A percentile compares a stretch with the other conserved stretches of the same genome.
phyloP scores from a whole-genome alignment of 2,113 vertebrate species.

The Onychostruthus taczanowskii region DNA sequence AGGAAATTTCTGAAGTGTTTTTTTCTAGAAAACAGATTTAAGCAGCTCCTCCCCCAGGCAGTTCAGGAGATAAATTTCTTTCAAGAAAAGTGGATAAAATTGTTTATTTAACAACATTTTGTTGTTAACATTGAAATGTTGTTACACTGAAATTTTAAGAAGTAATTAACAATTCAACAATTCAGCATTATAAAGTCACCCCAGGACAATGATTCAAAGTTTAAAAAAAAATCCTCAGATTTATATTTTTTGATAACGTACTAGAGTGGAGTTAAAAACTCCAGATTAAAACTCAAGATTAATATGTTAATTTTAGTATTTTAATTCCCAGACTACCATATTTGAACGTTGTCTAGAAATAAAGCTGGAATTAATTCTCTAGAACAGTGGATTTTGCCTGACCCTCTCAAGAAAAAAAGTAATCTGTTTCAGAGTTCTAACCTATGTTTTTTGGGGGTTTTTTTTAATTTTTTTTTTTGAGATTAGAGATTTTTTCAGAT shows the following conservation, averaged over 20 bases:
- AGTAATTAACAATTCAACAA: neutral
- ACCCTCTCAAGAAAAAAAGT: neutral
- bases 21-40: neutral
- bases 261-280: no score
- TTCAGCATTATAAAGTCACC: no score
- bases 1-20: neutral
- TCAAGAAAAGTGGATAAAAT: neutral
- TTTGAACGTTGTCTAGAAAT: neutral
- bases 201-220: neutral
- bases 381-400: neutral
- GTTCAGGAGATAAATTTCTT: neutral
- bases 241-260: neutral
- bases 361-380: neutral
- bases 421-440: neutral
- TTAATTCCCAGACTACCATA: neutral
- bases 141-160: neutral
- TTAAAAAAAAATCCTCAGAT: neutral
- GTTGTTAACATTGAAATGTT: neutral
- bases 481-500: neutral
- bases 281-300: neutral
- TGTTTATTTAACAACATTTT: neutral
- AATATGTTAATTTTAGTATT: neutral
- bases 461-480: neutral
- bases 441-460: no score
- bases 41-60: accelerated